These are phyloP conservation scores for Grantiella picta DNA, from an alignment of 2,113 vertebrate species.

Conservation along the genomic window DNA sequence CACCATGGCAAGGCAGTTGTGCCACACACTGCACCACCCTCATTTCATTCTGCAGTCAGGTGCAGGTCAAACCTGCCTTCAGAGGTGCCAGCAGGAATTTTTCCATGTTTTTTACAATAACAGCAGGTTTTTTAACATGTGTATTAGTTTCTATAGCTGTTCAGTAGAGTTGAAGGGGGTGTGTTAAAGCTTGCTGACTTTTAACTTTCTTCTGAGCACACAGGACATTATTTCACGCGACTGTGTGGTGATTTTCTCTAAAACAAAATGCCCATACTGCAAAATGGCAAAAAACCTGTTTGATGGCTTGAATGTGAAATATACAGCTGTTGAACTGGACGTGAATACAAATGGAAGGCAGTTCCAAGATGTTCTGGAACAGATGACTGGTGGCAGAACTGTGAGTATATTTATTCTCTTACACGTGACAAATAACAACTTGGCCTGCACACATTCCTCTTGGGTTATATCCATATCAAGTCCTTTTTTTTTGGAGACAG, in stretches of 20 bases:
- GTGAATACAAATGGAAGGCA: constrained; percentile 79
- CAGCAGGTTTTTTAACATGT: not conserved
- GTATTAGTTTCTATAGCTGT: not conserved
- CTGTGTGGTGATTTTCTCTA: constrained; percentile 96
- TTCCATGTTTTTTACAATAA: not conserved
- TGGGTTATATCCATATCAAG: not conserved
- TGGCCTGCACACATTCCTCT: fast-evolving
- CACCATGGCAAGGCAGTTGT: not conserved
- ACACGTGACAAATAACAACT: not conserved
- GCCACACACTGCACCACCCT: not conserved
- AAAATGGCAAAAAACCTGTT: constrained; percentile 92
- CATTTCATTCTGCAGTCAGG: not conserved
- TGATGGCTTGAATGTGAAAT: constrained; percentile 81
- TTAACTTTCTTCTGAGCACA: not conserved
- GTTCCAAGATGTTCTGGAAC: constrained; percentile 84
- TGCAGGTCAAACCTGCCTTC: not conserved
- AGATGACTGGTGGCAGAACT: constrained; percentile 87
- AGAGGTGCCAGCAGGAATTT: not conserved
- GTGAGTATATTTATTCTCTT: constrained; percentile 69
- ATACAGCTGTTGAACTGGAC: constrained; percentile 88
- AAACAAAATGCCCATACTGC: constrained; percentile 90
- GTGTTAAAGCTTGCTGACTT: not conserved
- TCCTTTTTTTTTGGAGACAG: not conserved
- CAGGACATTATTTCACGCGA: constrained; percentile 89
- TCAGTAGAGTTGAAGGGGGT: not conserved